phyloP scores from a whole-genome alignment of 2,113 vertebrate species.

The Lichenostomus cassidix region DNA sequence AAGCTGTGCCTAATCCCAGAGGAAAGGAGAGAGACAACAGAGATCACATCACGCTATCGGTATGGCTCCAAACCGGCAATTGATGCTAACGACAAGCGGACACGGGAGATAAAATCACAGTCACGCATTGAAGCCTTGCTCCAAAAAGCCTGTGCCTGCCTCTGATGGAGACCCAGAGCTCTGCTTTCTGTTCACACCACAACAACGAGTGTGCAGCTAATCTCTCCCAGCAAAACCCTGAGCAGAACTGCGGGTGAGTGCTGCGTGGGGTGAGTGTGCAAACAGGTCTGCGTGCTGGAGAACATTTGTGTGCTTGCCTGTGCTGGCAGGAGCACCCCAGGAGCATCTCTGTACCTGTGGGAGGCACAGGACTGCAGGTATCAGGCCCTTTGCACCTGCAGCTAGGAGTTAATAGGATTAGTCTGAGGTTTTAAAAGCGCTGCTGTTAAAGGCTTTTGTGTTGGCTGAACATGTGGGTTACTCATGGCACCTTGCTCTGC shows the following conservation, averaged over 20 bases:
- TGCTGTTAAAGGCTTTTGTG: constrained; percentile 21
- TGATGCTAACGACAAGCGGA: constrained; percentile 12
- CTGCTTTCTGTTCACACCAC: not conserved
- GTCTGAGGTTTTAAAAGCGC: not conserved
- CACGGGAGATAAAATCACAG: constrained; percentile 17
- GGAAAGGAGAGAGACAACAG: not conserved
- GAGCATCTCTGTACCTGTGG: not conserved
- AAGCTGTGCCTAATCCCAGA: constrained; percentile 23
- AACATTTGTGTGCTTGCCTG: not conserved
- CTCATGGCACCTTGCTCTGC: not conserved
- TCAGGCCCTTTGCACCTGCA: not conserved
- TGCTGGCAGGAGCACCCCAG: fast-evolving
- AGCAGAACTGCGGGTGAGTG: not conserved
- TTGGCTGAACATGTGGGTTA: constrained; percentile 2
- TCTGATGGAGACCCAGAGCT: not conserved
- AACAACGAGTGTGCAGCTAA: not conserved
- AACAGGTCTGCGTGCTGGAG: not conserved
- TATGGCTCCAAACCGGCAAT: constrained; percentile 17
- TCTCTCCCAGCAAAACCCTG: not conserved
- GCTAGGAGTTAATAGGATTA: constrained; percentile 45
- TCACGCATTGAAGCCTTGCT: not conserved
- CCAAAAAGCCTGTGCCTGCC: not conserved
- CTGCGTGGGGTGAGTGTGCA: not conserved
- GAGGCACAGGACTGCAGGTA: not conserved
- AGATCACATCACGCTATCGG: not conserved